Conservation (phyloP, 2,113 vertebrate species). For the Pseudopipra pipra region DNA sequence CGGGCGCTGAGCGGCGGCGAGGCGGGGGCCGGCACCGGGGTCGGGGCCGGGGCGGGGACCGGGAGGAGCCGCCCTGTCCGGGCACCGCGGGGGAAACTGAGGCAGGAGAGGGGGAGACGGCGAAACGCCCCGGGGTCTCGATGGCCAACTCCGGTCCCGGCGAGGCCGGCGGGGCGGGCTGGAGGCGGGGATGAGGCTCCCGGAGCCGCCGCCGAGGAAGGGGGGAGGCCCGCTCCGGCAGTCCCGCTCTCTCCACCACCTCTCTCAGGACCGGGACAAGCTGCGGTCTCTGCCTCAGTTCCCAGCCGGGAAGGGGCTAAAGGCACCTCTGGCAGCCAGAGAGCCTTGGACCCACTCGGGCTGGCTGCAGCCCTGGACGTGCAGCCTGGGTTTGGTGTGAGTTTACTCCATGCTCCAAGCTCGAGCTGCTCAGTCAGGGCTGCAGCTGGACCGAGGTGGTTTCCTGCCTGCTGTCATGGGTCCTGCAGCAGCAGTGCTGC, state of each 20-base stretch:
- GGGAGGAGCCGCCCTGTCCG: neutral
- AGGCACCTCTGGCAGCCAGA: neutral
- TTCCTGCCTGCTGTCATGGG: neutral
- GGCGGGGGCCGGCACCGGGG: neutral
- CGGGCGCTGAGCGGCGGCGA: neutral
- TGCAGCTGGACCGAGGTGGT: neutral
- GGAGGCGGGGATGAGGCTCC: conserved; percentile 7
- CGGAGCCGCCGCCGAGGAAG: neutral
- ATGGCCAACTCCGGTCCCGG: neutral
- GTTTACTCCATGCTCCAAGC: neutral
- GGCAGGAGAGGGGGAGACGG: neutral
- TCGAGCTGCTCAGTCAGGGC: neutral
- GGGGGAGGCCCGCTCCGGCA: neutral
- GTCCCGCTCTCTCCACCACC: neutral
- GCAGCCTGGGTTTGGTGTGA: neutral
- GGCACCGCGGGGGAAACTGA: neutral
- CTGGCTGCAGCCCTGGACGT: rapidly evolving
- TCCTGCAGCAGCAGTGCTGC: neutral
- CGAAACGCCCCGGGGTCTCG: neutral
- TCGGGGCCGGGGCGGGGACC: neutral
- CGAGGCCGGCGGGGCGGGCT: neutral
- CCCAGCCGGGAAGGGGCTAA: neutral
- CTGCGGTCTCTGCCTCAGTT: neutral
- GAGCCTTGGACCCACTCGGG: rapidly evolving
- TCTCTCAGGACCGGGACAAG: neutral